phyloP scores from a whole-genome alignment of 2,888 invertebrate genomes.

The Apamea anceps region DNA sequence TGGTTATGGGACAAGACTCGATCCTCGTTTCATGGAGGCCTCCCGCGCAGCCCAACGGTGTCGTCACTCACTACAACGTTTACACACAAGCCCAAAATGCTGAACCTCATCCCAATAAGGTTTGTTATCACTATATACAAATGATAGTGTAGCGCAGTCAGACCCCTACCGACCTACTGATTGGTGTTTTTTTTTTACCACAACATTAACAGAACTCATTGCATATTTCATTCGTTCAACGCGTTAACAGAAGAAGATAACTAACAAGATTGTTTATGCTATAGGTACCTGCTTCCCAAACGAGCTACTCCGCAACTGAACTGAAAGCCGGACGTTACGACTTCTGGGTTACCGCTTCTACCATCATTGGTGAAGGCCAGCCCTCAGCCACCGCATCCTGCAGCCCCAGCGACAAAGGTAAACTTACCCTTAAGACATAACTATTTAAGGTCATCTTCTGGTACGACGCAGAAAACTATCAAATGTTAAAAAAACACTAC shows the following conservation, averaged over 20 bases:
- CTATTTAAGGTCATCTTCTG: neutral
- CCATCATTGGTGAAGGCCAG: slow-evolving; percentile 98
- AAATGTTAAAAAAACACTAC: neutral
- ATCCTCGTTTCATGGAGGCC: slow-evolving; percentile 98
- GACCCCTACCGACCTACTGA: neutral
- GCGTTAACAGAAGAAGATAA: neutral
- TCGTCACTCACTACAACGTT: slow-evolving; percentile 97
- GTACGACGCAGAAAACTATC: neutral
- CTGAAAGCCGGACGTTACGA: slow-evolving; percentile 96
- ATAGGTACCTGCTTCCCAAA: slow-evolving; percentile 94
- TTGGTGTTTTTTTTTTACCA: too few relatives aligned
- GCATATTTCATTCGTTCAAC: too few relatives aligned
- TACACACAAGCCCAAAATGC: slow-evolving; percentile 95
- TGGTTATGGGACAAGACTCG: slow-evolving; percentile 97
- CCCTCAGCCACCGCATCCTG: slow-evolving; percentile 96
- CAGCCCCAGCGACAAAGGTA: slow-evolving; percentile 95
- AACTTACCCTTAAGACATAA: slow-evolving; percentile 19
- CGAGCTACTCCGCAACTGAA: slow-evolving; percentile 96
- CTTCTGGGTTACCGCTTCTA: slow-evolving; percentile 98
- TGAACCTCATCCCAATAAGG: slow-evolving; percentile 94
- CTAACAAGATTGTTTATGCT: slow-evolving; percentile 9
- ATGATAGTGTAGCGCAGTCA: neutral
- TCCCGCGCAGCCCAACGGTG: slow-evolving; percentile 97
- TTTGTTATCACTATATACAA: slow-evolving; percentile 66
- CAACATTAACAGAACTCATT: neutral